These are phyloP conservation scores for Carlito syrichta DNA, from an alignment of 2,113 vertebrate genomes.

Conservation along the genomic window DNA sequence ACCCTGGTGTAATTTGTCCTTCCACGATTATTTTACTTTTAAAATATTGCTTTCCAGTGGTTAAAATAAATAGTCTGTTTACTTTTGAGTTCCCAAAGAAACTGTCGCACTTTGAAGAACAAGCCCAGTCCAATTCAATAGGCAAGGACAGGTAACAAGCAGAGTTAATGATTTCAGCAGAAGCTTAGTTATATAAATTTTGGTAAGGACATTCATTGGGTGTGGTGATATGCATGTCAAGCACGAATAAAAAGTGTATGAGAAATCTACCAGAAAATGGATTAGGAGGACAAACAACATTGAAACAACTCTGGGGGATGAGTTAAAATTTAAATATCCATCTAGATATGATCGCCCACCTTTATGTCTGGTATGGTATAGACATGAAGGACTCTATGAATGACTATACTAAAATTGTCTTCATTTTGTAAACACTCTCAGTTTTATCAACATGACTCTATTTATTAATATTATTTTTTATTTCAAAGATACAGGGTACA, in stretches of 20 bases:
- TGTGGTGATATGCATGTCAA: background rate
- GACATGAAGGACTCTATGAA: rapidly evolving
- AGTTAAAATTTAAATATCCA: background rate
- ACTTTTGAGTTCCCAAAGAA: background rate
- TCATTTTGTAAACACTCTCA: background rate
- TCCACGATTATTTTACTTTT: background rate
- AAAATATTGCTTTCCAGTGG: background rate
- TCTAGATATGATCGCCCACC: background rate
- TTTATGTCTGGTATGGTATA: background rate
- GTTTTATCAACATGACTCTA: no score
- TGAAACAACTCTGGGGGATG: background rate
- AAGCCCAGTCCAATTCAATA: background rate
- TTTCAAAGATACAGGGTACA: no score
- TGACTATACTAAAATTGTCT: background rate
- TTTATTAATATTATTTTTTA: no score
- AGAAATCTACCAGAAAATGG: background rate
- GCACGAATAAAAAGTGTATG: background rate
- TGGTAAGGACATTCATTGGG: rapidly evolving
- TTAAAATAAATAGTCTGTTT: background rate
- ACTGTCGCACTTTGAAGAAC: background rate
- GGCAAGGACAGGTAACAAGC: background rate
- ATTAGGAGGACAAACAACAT: background rate
- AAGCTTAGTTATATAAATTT: background rate
- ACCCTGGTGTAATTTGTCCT: rapidly evolving
- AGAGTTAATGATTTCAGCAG: background rate